These are phyloP conservation scores for Pelagia noctiluca DNA, from an alignment of 30 jellyfish, hydroid and myxozoan genomes.

Conservation along the genomic window DNA sequence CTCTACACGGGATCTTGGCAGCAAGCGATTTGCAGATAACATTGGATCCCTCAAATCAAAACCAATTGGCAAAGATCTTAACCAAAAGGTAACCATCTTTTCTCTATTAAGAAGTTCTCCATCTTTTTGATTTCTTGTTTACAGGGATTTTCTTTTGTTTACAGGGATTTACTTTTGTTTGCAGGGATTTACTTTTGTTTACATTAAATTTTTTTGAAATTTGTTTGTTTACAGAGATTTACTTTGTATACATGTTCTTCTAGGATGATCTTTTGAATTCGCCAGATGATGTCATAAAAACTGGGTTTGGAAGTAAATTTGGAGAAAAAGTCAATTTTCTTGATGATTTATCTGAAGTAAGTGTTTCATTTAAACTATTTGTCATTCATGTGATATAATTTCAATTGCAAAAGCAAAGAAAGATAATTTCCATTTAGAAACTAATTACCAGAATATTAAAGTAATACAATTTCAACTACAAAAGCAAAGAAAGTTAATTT, in stretches of 20 bases:
- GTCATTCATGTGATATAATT: not conserved
- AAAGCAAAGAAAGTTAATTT: too few species aligned
- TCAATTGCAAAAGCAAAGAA: too few species aligned
- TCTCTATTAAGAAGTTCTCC: not conserved
- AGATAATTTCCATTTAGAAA: too few species aligned
- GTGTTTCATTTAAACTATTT: constrained; percentile 51
- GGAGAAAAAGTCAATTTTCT: constrained; percentile 85
- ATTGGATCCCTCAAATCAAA: constrained; percentile 37
- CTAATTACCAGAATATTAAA: too few species aligned
- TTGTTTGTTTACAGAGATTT: too few species aligned
- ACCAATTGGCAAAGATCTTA: not conserved
- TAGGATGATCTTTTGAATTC: constrained; percentile 1
- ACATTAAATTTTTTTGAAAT: too few species aligned
- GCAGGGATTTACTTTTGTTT: too few species aligned
- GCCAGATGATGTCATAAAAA: constrained; percentile 5
- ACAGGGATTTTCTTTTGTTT: not conserved
- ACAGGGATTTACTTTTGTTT: too few species aligned
- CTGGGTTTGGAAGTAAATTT: constrained; percentile 58
- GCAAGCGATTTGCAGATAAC: constrained; percentile 9
- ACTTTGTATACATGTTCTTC: too few species aligned
- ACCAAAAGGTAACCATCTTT: not conserved
- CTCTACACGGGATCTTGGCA: constrained; percentile 51
- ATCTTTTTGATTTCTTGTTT: not conserved
- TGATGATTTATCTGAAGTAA: constrained; percentile 79
- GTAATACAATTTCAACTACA: too few species aligned